Evolutionary conservation across 2,113 vertebrate species (phyloP).

Genomic region (Platysteira castanea): DNA sequence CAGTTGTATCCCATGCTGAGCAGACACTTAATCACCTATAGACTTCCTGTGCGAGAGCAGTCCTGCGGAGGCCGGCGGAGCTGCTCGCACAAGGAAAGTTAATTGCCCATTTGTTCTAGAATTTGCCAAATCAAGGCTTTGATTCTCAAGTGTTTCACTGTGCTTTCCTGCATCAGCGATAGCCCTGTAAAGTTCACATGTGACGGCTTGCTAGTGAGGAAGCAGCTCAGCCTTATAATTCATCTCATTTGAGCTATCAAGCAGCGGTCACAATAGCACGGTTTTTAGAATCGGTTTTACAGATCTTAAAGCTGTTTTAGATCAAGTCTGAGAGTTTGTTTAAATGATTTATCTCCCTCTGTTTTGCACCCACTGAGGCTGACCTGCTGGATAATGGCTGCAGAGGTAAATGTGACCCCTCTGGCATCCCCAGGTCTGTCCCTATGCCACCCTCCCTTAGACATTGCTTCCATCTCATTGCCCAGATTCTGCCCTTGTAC

Average conservation of each 20-base stretch:
- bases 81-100: neutral
- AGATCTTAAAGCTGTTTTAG: slow-evolving; percentile 6
- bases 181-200: slow-evolving; percentile 20
- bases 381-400: neutral
- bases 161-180: neutral
- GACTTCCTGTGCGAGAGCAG: slow-evolving; percentile 36
- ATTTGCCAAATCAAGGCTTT: slow-evolving; percentile 42
- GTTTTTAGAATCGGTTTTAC: neutral
- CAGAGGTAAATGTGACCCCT: neutral
- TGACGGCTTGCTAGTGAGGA: neutral
- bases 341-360: neutral
- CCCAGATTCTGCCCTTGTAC: neutral
- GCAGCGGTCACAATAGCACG: neutral
- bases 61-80: neutral
- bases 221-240: slow-evolving; percentile 7
- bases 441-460: neutral
- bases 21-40: slow-evolving; percentile 52
- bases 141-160: slow-evolving; percentile 11
- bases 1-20: slow-evolving; percentile 46
- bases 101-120: slow-evolving; percentile 39
- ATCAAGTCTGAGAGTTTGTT: neutral
- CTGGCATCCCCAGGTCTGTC: neutral
- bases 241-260: neutral
- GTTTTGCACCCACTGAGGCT: neutral
- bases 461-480: neutral